phyloP scores from a whole-genome alignment of 2,113 vertebrate species.

The Todiramphus saurophagus region DNA sequence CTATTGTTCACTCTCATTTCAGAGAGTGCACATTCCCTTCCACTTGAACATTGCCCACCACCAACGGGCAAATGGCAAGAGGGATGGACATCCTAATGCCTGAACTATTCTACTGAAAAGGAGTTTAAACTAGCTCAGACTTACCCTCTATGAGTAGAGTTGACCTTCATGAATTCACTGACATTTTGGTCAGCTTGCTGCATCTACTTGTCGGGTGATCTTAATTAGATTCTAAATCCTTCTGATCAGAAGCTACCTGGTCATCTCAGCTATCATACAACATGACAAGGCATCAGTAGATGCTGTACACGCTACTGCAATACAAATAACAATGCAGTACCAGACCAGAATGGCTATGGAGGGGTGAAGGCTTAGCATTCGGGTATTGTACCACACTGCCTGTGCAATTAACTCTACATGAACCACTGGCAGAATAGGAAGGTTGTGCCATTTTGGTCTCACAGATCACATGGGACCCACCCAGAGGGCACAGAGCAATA shows the following conservation, averaged over 20 bases:
- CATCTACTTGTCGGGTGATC: not conserved
- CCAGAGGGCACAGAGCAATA: not conserved
- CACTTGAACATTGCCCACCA: not conserved
- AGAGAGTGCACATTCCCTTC: not conserved
- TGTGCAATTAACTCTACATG: not conserved
- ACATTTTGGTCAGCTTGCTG: not conserved
- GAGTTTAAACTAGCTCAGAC: not conserved
- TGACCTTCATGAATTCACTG: not conserved
- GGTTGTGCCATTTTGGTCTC: not conserved
- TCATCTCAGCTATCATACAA: not conserved
- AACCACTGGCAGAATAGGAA: not conserved
- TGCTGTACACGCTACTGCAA: not conserved
- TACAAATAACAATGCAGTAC: not conserved
- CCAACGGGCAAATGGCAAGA: not conserved
- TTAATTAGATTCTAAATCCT: not conserved
- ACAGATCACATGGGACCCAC: not conserved
- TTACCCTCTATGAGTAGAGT: not conserved
- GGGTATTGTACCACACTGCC: not conserved
- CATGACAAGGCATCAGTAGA: not conserved
- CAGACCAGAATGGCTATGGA: not conserved
- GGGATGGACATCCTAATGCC: not conserved
- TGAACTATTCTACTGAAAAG: not conserved
- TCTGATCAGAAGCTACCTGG: not conserved
- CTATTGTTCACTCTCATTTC: fast-evolving
- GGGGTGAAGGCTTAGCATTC: not conserved